Percentiles rank a stretch among this genome's conserved stretches.
Conservation (phyloP, 2,797 vertebrate species). For the Tokudaia muenninki region DNA sequence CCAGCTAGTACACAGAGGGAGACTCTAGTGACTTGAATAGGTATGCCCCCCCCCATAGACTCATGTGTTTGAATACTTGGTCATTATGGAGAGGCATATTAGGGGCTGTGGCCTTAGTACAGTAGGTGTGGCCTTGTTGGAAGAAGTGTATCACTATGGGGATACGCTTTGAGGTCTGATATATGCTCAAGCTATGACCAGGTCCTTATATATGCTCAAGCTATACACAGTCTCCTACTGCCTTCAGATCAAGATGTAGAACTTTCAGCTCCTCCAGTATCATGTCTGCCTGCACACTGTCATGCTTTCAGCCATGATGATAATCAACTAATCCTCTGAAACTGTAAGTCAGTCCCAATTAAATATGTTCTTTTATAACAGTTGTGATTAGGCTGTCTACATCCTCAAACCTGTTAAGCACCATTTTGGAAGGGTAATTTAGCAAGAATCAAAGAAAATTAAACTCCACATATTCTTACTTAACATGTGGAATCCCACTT, state of each 20-base stretch:
- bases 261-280: not conserved
- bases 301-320: not conserved
- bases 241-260: not conserved
- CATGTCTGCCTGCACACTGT: not conserved
- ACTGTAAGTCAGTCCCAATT: not conserved
- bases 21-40: not conserved
- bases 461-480: not conserved
- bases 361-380: not conserved
- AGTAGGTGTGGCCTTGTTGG: not conserved
- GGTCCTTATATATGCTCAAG: not conserved
- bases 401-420: not conserved
- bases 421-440: not conserved
- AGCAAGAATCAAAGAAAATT: not conserved
- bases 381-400: not conserved
- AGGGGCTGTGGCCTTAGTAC: not conserved
- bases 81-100: not conserved
- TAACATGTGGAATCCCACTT: not conserved
- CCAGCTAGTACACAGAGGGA: not conserved
- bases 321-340: not conserved
- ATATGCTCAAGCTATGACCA: not conserved
- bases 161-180: not conserved
- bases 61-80: not conserved
- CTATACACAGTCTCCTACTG: not conserved
- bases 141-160: not conserved
- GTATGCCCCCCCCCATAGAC: not conserved